Percentiles rank a stretch among this genome's conserved stretches.
phyloP scores from a whole-genome alignment of 2,888 invertebrate species.

The Microctonus brassicae region DNA sequence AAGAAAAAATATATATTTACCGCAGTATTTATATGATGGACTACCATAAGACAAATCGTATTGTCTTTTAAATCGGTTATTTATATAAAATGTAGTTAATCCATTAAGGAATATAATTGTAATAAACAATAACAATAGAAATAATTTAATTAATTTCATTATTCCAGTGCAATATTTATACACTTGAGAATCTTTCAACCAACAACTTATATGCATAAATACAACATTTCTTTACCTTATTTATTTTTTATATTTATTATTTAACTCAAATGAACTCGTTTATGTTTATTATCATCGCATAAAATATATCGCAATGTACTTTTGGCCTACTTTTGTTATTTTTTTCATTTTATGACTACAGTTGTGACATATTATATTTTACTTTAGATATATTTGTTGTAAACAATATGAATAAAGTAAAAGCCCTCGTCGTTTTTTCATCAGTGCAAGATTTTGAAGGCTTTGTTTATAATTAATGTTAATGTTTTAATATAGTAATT shows the following conservation, averaged over 20 bases:
- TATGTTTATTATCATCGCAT: neutral
- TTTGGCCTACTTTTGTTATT: neutral
- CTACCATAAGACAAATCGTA: slow-evolving; percentile 47
- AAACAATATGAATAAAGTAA: no score
- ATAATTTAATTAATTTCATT: neutral
- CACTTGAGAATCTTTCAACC: no score
- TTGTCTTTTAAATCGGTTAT: slow-evolving; percentile 24
- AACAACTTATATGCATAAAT: neutral
- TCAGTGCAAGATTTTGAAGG: no score
- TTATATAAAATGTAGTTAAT: neutral
- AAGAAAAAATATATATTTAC: slow-evolving; percentile 37
- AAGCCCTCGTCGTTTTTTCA: no score
- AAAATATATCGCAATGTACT: neutral
- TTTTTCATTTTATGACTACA: no score
- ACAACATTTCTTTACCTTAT: no score
- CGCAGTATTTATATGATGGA: slow-evolving; percentile 48
- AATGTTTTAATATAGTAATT: no score
- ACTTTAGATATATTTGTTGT: no score
- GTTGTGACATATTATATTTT: no score
- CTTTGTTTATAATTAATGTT: no score
- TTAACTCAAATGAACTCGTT: neutral
- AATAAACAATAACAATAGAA: neutral
- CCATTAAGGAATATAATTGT: neutral
- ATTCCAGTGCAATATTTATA: neutral
- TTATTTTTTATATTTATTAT: neutral